A percentile compares a stretch with the other conserved stretches of the same genome.
Evolutionary conservation across 2,113 vertebrate species (phyloP).

Genomic region (Scytalopus superciliaris): DNA sequence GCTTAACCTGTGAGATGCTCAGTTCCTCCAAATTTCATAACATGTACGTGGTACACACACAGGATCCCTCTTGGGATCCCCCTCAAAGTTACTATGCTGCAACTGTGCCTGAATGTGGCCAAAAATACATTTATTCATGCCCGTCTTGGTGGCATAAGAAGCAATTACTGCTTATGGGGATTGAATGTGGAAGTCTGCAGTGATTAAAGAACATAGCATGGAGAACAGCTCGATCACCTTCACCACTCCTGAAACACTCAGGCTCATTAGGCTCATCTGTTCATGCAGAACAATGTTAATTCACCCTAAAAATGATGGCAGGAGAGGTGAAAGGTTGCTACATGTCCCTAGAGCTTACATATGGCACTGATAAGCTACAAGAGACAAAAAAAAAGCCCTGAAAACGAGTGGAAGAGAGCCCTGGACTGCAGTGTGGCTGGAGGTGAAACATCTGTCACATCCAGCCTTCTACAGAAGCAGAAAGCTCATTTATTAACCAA

Average conservation of each 20-base stretch:
- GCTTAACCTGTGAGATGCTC: background rate
- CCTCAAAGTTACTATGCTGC: background rate
- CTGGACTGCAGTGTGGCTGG: background rate
- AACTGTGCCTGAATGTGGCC: background rate
- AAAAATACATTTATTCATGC: background rate
- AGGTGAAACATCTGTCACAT: conserved; percentile 20
- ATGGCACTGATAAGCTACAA: background rate
- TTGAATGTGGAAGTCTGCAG: background rate
- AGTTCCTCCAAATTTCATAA: background rate
- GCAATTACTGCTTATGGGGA: background rate
- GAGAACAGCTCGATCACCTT: conserved; percentile 30
- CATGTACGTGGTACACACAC: background rate
- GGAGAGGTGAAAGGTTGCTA: conserved; percentile 20
- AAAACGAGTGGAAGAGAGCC: background rate
- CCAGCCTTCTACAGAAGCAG: background rate
- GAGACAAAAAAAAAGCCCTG: background rate
- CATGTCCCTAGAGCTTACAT: background rate
- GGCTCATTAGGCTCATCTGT: conserved; percentile 47
- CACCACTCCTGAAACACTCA: background rate
- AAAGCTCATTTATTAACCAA: background rate
- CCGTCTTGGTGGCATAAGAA: background rate
- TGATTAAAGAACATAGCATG: conserved; percentile 10
- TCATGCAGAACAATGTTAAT: conserved; percentile 18
- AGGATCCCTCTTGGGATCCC: background rate
- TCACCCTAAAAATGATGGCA: background rate